Evolutionary conservation across 1,140 invertebrate species (phyloP).

Genomic region (Apis mellifera): DNA sequence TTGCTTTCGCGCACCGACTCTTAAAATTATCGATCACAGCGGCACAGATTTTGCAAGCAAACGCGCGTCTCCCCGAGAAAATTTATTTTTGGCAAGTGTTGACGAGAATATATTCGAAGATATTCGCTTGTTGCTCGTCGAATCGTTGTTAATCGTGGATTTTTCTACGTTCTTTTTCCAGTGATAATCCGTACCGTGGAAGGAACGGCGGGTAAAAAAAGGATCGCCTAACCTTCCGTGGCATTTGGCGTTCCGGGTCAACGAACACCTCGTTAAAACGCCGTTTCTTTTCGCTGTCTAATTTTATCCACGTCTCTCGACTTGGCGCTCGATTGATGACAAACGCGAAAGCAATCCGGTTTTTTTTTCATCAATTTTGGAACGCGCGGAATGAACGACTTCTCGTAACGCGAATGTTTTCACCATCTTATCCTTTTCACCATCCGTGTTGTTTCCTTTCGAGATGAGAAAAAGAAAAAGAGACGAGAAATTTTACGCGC

Average conservation of each 20-base stretch:
- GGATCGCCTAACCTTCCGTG: constrained; percentile 5
- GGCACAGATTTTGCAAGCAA: constrained; percentile 29
- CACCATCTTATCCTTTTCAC: too few relatives aligned
- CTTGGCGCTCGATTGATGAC: neutral
- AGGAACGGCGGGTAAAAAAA: constrained; percentile 8
- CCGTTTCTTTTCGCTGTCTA: constrained; percentile 29
- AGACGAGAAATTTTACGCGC: neutral
- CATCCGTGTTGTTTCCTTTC: neutral
- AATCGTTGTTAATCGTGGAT: neutral
- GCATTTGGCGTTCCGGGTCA: constrained; percentile 40
- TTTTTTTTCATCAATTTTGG: too few relatives aligned
- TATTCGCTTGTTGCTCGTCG: neutral
- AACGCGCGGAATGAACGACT: too few relatives aligned
- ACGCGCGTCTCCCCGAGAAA: constrained; percentile 7
- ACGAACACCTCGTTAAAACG: constrained; percentile 42
- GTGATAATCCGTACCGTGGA: neutral
- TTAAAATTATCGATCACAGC: constrained; percentile 33
- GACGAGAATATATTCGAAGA: constrained; percentile 24
- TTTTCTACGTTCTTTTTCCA: neutral
- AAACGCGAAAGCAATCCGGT: neutral
- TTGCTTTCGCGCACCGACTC: constrained; percentile 9
- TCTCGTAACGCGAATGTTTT: too few relatives aligned
- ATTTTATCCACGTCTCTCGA: constrained; percentile 41
- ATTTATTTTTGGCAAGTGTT: constrained; percentile 16
- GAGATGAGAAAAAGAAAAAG: too few relatives aligned